These are phyloP conservation scores for Rhagium mordax DNA, from an alignment of 2,888 invertebrate genomes.

Conservation along the genomic window DNA sequence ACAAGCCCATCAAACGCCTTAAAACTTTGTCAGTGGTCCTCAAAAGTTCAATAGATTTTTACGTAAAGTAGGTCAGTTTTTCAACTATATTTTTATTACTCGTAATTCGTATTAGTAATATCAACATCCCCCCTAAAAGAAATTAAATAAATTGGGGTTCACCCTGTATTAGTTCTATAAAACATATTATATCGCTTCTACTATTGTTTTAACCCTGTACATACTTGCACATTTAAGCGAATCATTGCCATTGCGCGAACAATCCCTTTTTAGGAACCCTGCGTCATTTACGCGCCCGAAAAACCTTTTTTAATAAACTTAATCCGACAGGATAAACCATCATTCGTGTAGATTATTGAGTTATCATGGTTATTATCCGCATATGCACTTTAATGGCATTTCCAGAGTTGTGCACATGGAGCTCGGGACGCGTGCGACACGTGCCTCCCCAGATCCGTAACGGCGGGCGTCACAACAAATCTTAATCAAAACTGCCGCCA, in stretches of 20 bases:
- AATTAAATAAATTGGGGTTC: no score
- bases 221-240: no score
- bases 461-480: conserved; percentile 42
- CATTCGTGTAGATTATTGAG: conserved; percentile 39
- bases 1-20: no score
- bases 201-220: no score
- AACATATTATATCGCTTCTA: no score
- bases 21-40: no score
- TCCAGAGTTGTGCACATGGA: conserved; percentile 43
- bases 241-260: not conserved
- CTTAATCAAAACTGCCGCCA: conserved; percentile 36
- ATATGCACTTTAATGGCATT: conserved; percentile 50
- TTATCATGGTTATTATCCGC: conserved; percentile 48
- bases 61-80: no score
- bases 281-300: not conserved
- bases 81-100: no score
- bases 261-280: not conserved
- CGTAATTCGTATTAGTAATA: no score
- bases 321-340: conserved; percentile 34
- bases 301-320: conserved; percentile 43
- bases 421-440: conserved; percentile 42
- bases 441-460: conserved; percentile 34
- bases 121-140: no score
- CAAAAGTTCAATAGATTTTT: no score
- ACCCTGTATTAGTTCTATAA: no score